Base-by-base conservation (phyloP, 2,888 invertebrate genomes). In the Zaprionus bogoriensis region DNA sequence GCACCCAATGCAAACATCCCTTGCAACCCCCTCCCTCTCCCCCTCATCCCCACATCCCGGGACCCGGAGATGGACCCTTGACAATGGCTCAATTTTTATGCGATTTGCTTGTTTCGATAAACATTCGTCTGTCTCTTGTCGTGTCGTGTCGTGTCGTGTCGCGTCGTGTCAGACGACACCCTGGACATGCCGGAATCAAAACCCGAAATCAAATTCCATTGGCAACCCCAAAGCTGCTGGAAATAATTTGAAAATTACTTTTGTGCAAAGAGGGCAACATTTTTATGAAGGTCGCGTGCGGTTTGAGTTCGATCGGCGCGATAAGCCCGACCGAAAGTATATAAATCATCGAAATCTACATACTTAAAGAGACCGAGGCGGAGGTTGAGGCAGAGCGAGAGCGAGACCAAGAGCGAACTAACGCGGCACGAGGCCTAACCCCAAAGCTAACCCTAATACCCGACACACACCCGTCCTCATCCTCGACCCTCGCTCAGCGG, bases 271-370 rank as follows among this genome's bases (percentile, higher is more conserved):
- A 64, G 66, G 69, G 67, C 57, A 59, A 61, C 38, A 58, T 69
- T 85, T 88, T 88, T 86, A 87, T 89, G 84, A 89, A 89, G 89
- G 89, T 89, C 89, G 89, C 88, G 89, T 89, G 89, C 87, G 76
- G 77, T 74, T 76, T 71, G 74, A 55, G 74, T 74, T 81, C 80
- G 74, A 69, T 68, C 74, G 80, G 62, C 51, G 4, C 38, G 76
- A 80, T 80, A 85, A 68, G 50, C 41, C 53, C 23, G 32, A 47
- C 62, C 39, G 50, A 64, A 59, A 61, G 48, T 57, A 54, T 68
- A 82, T 82, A 81, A 85, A 85, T 81, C 83, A 82, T 67, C 28
- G 23, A 63, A 78, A 83, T 86, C 75, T 71, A 76, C 76, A 86
- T 83, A 68, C 39, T 44, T 20, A 36, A 10, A 14, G 10, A n/a